phyloP scores from a whole-genome alignment of 2,113 vertebrate species.

The Stictonetta naevosa region DNA sequence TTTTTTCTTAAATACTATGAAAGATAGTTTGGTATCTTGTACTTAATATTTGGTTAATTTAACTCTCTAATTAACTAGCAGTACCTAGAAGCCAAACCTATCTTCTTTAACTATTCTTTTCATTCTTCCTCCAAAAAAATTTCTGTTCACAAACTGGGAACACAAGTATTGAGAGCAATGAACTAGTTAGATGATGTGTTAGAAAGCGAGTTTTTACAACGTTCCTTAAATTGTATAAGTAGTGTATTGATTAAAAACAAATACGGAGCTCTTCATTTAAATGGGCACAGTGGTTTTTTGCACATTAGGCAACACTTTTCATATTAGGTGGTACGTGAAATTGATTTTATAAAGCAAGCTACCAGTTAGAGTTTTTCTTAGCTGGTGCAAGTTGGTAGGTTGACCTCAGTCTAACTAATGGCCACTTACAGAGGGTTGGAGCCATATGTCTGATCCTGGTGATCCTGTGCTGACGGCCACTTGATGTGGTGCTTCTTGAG shows the following conservation, averaged over 20 bases:
- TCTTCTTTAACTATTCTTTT: neutral
- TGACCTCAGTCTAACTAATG: neutral
- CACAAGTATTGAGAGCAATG: neutral
- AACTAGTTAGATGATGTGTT: neutral
- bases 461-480: neutral
- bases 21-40: neutral
- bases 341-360: neutral
- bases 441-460: neutral
- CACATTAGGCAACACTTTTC: neutral
- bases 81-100: neutral
- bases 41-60: neutral
- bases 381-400: neutral
- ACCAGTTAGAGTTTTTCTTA: neutral
- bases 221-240: neutral
- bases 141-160: neutral
- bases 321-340: neutral
- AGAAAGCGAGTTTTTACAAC: neutral
- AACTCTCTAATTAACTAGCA: conserved; percentile 12
- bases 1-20: conserved; percentile 4
- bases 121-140: neutral
- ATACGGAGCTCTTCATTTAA: neutral
- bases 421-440: neutral
- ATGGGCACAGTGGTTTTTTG: neutral
- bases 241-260: neutral
- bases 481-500: neutral